Evolutionary conservation across 2,888 invertebrate genomes (phyloP), one percentile per base, ranked within the genome.

Genomic region (Lacanobia oleracea): DNA sequence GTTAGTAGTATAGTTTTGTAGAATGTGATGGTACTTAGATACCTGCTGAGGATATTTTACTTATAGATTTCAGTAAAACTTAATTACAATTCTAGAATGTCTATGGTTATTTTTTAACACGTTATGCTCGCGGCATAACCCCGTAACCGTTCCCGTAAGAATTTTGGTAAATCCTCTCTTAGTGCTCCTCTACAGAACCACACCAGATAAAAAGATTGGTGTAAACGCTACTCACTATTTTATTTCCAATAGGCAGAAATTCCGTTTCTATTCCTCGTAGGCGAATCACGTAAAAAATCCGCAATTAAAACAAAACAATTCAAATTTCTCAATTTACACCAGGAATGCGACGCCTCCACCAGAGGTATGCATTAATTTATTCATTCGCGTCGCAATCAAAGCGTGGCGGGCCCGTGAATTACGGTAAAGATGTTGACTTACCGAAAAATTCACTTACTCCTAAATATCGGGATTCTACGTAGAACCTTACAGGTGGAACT

Each of bases 401-500:
- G 61, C 66, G 33, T 60, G 64, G 56, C 14, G 50, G 59, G 62
- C 66, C 48, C 59, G 71, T 70, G 66, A 83, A 73, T 83, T 77
- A 81, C 72, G 61, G 71, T 72, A 76, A 77, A 80, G 62, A 76
- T 70, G 76, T 81, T 71, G 81, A 68, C 62, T 69, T 75, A 73
- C 72, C 71, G 69, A 81, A 83, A 85, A 85, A 83, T 72, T 81
- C 67, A 71, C 81, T 81, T 73, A 63, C 67, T 23, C 62, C 37
- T 9, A 61, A 80, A 86, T 78, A 76, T 78, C 64, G 51, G 64
- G 69, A 75, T 67, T 65, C 23, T 50, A 75, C 53, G 70, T 54
- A 23, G 59, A 67, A 70, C 69, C 45, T 53, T 84, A 84, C 84
- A 82, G 82, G 86, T 82, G 75, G 79, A 79, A 84, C 82, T 77